Evolutionary conservation across 2,113 vertebrate species (phyloP), one percentile per base, ranked within the genome.

Genomic region (Hemiscyllium ocellatum): DNA sequence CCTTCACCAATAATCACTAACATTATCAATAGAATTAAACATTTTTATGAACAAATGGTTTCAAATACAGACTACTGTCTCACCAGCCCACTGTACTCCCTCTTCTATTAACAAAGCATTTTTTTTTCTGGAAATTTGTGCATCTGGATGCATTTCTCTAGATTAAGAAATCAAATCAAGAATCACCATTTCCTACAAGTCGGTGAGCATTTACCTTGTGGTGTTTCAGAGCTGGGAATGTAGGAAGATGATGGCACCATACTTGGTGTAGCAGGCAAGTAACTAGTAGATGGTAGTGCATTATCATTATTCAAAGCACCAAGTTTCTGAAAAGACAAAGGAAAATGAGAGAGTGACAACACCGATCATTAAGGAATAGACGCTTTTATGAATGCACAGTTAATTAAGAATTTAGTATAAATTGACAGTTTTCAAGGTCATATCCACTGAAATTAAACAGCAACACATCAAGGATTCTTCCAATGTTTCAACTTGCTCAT

Each of bases 201-300:
- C 29, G 47, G 29, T 72, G 24, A 37, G 15, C 4, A 47, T 97
- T 97, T 96, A 98, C 98, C 97, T 96, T 97, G 97, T 19, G 97
- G 97, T 0, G 97, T 96, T 97, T 99, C 99, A 0, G 99, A 98
- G 97, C 98, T 99, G 96, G 99, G 98, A 97, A 98, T 98, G 69
- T 99, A 99, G 0, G 99, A 99, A 4, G 99, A 99, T 4, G 99
- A 99, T 0, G 99, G 99, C 95, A 99, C 99, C 97, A 99, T 99
- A 24, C 99, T 99, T 96, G 99, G 99, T 0, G 99, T 99, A 90
- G 99, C 99, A 0, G 99, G 99, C 96, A 99, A 97, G 85, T 99
- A 99, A 96, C 99, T 99, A 2, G 99, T 99, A n/a, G 99, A 99
- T 0, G 99, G 99, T 91, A 99, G 97, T 1, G 98, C 98, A 26